Evolutionary conservation across 2,888 invertebrate genomes (phyloP), one percentile per base, ranked within the genome.

Genomic region (Tenthredo livida): DNA sequence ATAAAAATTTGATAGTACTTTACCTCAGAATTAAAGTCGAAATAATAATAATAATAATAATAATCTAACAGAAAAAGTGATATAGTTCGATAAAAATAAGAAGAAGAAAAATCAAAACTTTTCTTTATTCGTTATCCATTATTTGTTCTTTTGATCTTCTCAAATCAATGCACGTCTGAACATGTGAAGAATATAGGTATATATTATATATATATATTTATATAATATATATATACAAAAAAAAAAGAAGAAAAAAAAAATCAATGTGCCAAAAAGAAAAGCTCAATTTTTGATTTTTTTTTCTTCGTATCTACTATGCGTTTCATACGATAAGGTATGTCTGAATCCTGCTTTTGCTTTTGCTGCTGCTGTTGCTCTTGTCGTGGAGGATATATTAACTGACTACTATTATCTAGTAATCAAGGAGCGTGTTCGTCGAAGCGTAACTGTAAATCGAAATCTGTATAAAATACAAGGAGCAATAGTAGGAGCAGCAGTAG

Each of bases 341-440:
- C n/a, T n/a, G 7, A 54, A n/a, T 54, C n/a, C 9, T 61, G 61
- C 9, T 25, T 3, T 12, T 61, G 10, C 2, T 61, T 7, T 2
- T 25, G 21, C n/a, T 25, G 21, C 9, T 61, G 25, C 10, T 61
- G 58, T 1, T 58, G n/a, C n/a, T n/a, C n/a, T 10, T n/a, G n/a
- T 61, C 25, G 61, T 61, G 12, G 3, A 25, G 25, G 2, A 61
- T 25, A 61, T 61, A 61, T 61, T 61, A 25, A 25, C 21, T 2
- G 25, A 25, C 25, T 61, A 61, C n/a, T 61, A 61, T 61, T 61
- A 61, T 61, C 61, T 25, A 61, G 25, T 61, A 61, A 61, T 61
- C 61, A 61, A 61, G 25, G 7, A 21, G 1, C 61, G 61, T 61
- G 61, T 21, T 61, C 61, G 10, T 61, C 61, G 61, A 25, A 25